Base-by-base conservation (phyloP, 1,140 invertebrate genomes). In the Parasteatoda tepidariorum region DNA sequence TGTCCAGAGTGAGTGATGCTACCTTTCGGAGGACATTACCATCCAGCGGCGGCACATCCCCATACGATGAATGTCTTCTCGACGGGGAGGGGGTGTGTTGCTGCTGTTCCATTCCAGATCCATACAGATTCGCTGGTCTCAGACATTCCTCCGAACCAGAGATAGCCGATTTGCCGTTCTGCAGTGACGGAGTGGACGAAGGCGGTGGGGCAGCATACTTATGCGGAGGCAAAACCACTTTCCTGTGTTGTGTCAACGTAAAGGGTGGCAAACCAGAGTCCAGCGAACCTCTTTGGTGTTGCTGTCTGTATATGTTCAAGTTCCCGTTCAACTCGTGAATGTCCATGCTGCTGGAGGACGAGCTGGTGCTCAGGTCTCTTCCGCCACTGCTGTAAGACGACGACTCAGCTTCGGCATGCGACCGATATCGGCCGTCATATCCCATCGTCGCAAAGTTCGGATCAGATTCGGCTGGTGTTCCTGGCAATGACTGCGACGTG, bases 21-120 rank as follows among this genome's bases (percentile, higher is more conserved):
- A 96, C 94, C 90, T 95, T 95, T 84, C 94, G 92, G 6, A 96
- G 89, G 26, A 95, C 93, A 87, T 93, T 93, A 81, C 92, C 91
- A 83, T 94, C 92, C 3, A 85, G 83, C 86, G 86, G n/a, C 1
- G 88, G 88, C 15, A 89, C 86, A 76, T 90, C 88, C 66, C 89
- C 89, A 71, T 89, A 88, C 6, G 89, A 88, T 34, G 90, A 91
- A 86, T 91, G 89, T 54, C 91, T 85, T 84, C 91, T 66, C 11
- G 38, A 54, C 7, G 74, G 75, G 30, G 70, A 66, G 22, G 55
- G 24, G 2, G 38, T 38, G 9, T 31, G 34, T 24, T 59, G 54
- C 9, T 15, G 11, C 3, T 62, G 66, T 7, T 67, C 73, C 2
- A 34, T 38, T 54, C n/a, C 67, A 26, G 38, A 75, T 34, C 64